Base-by-base conservation (phyloP, 2,797 vertebrate species). In the Rousettus madagascariensis region DNA sequence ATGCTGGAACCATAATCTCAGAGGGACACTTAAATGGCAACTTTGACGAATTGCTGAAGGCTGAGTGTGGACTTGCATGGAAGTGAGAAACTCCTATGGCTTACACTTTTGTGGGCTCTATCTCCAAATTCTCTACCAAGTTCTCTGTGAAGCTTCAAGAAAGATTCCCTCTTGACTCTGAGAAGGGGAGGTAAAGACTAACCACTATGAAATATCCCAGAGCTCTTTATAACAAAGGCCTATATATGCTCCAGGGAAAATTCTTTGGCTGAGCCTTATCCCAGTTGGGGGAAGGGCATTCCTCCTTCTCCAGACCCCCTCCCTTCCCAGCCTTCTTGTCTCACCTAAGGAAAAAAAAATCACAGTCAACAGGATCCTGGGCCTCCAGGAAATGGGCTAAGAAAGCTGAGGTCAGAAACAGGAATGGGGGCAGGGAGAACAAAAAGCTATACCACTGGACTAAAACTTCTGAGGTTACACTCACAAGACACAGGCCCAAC, bases 191-290 rank as follows among this genome's bases (percentile, higher is more conserved):
- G 49, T 41, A 43, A 86, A 83, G 41, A 94, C 22, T 66, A 90
- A 84, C 84, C 79, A 55, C 57, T 90, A 80, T 87, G 92, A 96
- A 95, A 91, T 71, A 83, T 10, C 79, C 49, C 85, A 69, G 79
- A 92, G 57, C 75, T 78, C 93, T 95, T 86, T 63, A 24, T 79
- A 94, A 75, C 75, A 65, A 79, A 96, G 33, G 46, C 24, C 79
- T 89, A 38, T 61, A 75, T 89, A 38, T 61, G 91, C 95, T 96
- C 91, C 92, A 85, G 90, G 96, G 94, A 78, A 97, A 97, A 94
- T 89, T 91, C 86, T 95, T 95, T 74, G 46, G 53, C 49, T 51
- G 19, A 91, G 59, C 66, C 85, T 94, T 55, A 63, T 88, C 57
- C 49, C 33, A 69, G 8, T 3, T 79, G 43, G 51, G 61, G 55